Percentiles rank a stretch among this genome's conserved stretches.
Evolutionary conservation across 2,113 vertebrate species (phyloP).

Genomic region (Paratilapia polleni): DNA sequence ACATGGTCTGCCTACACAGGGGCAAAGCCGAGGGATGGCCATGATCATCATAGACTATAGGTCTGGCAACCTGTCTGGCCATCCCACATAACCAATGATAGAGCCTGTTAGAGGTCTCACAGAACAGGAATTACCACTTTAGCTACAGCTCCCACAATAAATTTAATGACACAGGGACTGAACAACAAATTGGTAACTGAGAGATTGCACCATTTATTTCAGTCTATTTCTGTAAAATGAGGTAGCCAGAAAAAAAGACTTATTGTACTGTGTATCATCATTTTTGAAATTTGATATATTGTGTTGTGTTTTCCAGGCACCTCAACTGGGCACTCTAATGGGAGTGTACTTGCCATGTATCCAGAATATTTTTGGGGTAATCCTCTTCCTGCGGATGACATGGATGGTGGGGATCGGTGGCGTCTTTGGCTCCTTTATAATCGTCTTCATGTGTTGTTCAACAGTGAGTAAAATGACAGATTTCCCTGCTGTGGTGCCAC

Average conservation of each 20-base stretch:
- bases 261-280: neutral
- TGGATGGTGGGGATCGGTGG: constrained; percentile 96
- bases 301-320: constrained; percentile 81
- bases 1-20: too few relatives aligned
- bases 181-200: neutral
- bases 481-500: neutral
- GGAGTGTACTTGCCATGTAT: constrained; percentile 97
- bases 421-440: constrained; percentile 93
- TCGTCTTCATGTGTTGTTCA: constrained; percentile 97
- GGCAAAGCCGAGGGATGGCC: too few relatives aligned
- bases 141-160: neutral
- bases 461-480: constrained; percentile 83
- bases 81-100: too few relatives aligned
- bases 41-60: too few relatives aligned
- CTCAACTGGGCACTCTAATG: constrained; percentile 96
- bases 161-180: neutral
- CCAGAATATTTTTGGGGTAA: constrained; percentile 98
- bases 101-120: too few relatives aligned
- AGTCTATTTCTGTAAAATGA: too few relatives aligned
- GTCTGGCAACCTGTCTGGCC: too few relatives aligned
- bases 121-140: neutral
- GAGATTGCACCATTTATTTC: neutral
- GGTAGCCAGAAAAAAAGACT: neutral
- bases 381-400: constrained; percentile 96
- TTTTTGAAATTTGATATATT: neutral